Conservation (phyloP, 2,888 invertebrate genomes). For the Drosophila cognata region DNA sequence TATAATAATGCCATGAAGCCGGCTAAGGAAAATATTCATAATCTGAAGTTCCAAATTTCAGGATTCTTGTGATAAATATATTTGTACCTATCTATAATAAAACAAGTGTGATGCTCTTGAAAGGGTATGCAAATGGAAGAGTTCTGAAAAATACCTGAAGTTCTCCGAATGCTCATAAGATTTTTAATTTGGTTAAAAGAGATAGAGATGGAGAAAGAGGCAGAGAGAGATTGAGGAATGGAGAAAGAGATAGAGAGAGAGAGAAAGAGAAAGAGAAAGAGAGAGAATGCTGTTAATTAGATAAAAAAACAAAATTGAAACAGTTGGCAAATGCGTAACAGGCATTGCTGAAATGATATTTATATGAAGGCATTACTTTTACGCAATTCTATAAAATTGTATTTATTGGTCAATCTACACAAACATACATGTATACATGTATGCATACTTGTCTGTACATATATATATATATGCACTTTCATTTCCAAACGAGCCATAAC, state of each 20-base stretch:
- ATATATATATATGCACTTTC: constrained; percentile 5
- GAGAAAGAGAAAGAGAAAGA: background rate
- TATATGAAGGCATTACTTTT: constrained; percentile 11
- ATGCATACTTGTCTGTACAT: too few species aligned
- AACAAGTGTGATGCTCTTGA: constrained; percentile 3
- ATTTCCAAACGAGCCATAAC: constrained; percentile 17
- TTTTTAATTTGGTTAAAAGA: background rate
- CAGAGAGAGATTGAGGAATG: background rate
- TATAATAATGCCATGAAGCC: too few species aligned
- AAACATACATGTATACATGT: background rate
- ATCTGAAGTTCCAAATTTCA: background rate
- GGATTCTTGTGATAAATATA: background rate
- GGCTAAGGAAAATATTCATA: too few species aligned
- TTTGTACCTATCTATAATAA: background rate
- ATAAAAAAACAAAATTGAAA: constrained; percentile 8
- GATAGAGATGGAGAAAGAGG: background rate
- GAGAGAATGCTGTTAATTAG: constrained; percentile 15
- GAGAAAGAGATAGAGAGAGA: background rate
- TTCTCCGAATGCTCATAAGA: background rate
- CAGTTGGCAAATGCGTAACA: constrained; percentile 13
- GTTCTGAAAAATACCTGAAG: background rate
- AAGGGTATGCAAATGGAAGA: background rate
- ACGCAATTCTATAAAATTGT: constrained; percentile 10
- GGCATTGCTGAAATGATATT: constrained; percentile 16
- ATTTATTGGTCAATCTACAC: constrained; percentile 13